Evolutionary conservation across 2,797 vertebrate genomes (phyloP).

Genomic region (Nyctalus aviator): DNA sequence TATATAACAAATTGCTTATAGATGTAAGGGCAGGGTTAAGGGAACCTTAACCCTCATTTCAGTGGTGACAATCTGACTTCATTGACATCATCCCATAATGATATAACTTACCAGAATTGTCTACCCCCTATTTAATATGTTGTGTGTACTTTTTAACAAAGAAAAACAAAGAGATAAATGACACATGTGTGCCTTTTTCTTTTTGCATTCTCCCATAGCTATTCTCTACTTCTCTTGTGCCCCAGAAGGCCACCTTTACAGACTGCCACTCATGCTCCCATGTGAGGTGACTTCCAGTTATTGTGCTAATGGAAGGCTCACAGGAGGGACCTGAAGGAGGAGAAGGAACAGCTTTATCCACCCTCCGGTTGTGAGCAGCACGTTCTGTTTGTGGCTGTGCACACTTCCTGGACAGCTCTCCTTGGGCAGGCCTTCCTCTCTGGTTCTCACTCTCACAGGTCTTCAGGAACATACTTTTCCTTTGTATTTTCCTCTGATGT

Average conservation of each 20-base stretch:
- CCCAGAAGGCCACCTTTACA: fast-evolving
- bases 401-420: fast-evolving
- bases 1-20: neutral
- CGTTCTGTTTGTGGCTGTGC: neutral
- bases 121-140: neutral
- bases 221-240: neutral
- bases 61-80: neutral
- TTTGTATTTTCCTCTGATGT: neutral
- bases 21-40: no score
- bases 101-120: neutral
- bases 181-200: neutral
- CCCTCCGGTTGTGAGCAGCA: neutral
- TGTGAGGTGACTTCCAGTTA: neutral
- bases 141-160: neutral
- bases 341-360: neutral
- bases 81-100: neutral
- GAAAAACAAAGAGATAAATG: neutral
- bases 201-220: neutral
- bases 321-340: neutral
- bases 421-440: neutral
- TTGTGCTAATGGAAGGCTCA: neutral
- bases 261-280: neutral
- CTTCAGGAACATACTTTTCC: neutral
- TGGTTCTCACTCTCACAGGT: neutral
- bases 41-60: neutral